Base-by-base conservation (phyloP, 2,797 vertebrate species). In the Neomorphus geoffroyi region DNA sequence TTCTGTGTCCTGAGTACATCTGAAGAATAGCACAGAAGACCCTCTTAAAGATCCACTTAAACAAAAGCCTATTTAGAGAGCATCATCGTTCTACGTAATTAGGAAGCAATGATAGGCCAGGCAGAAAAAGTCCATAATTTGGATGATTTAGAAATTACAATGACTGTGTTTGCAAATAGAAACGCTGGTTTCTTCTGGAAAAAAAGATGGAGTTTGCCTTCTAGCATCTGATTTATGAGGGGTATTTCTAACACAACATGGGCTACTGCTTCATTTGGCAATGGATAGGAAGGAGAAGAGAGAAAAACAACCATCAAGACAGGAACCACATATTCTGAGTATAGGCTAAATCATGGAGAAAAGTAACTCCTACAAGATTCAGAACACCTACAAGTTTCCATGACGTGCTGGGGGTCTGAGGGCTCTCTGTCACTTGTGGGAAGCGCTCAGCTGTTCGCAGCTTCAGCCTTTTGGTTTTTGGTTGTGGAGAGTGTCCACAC, bases 1-100 rank as follows among this genome's bases (percentile, higher is more conserved):
- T 92, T 77, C 80, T 72, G 89, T 77, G 80, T 77, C 72, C 88
- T 85, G 69, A 53, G 61, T 67, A n/a, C 53, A 13, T 45, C 48
- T 67, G 57, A 88, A 79, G 87, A 91, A 19, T 54, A 64, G 71
- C 64, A 30, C 33, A 28, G 58, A 56, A 83, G 86, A 54, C 60
- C 65, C 94, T 78, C 58, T 48, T 56, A 41, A 41, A 14, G 39
- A 41, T 14, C 39, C 39, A 41, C 61, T 80, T 54, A 86, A 57
- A 85, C 56, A 73, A 56, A 95, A 96, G 86, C 33, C 87, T 78
- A 30, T 85, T 94, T 93, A 86, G 2, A 53, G 75, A 93, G 75
- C 43, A 43, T 89, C 80, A 93, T 72, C 66, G 5, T 54, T 86
- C 62, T 61, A 45, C 50, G 60, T 65, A 75, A 86, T 7, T 80